Conservation (phyloP, 2,113 vertebrate genomes). For the Panurus biarmicus region DNA sequence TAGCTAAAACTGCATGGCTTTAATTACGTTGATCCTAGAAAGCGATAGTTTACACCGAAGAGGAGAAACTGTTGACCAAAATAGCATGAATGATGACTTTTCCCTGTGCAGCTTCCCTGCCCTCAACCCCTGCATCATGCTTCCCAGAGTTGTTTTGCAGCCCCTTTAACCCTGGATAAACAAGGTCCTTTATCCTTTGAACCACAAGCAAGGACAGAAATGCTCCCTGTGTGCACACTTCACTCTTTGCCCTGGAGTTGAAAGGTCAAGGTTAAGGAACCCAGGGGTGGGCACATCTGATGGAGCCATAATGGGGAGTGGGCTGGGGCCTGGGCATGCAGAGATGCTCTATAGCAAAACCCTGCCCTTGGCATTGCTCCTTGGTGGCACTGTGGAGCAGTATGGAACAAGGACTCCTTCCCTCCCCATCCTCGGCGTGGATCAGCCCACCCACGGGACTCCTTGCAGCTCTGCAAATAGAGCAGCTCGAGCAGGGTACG, state of each 20-base stretch:
- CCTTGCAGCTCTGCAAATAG: constrained; percentile 6
- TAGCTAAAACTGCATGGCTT: neutral
- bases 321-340: neutral
- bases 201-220: neutral
- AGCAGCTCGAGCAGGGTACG: neutral
- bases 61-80: neutral
- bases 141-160: neutral
- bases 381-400: rapidly evolving
- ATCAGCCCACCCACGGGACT: neutral
- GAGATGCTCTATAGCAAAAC: neutral
- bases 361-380: rapidly evolving
- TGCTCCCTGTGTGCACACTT: neutral
- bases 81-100: neutral
- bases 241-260: neutral
- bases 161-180: neutral
- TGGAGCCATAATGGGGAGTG: rapidly evolving
- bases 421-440: neutral
- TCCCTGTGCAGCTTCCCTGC: neutral
- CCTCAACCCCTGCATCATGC: rapidly evolving
- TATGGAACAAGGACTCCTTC: neutral
- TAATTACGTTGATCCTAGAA: neutral
- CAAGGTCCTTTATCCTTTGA: neutral
- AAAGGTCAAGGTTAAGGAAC: neutral
- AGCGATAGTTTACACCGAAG: neutral
- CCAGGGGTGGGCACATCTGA: neutral